Conservation (phyloP, 2,113 vertebrate genomes). For the Ascaphus truei region DNA sequence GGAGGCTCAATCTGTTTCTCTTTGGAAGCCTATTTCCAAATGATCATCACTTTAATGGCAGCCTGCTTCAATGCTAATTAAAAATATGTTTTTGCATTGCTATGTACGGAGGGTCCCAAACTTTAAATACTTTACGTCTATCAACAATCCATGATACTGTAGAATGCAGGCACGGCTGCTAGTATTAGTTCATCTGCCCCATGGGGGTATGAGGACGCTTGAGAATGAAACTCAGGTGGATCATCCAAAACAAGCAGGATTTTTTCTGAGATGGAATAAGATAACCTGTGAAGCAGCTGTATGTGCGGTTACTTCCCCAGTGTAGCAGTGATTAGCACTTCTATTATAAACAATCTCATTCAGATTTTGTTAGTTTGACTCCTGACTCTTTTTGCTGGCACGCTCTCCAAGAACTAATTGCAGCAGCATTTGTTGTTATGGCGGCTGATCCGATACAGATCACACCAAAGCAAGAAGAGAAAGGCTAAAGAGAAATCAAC, state of each 20-base stretch:
- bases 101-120: background rate
- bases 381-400: background rate
- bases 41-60: conserved; percentile 9
- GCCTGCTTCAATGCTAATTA: background rate
- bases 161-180: background rate
- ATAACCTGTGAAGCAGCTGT: conserved; percentile 4
- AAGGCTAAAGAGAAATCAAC: no score
- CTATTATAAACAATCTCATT: background rate
- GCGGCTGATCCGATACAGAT: background rate
- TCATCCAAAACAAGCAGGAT: background rate
- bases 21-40: conserved; percentile 8
- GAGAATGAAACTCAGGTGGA: background rate
- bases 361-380: background rate
- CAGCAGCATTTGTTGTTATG: background rate
- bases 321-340: conserved; percentile 12
- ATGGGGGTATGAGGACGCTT: background rate
- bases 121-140: background rate
- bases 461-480: background rate
- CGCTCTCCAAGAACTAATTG: background rate
- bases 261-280: background rate
- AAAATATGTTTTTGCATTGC: conserved; percentile 1
- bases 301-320: background rate
- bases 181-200: background rate
- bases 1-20: conserved; percentile 10
- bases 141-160: background rate